These are phyloP conservation scores for Euproctis similis DNA, from an alignment of 2,888 invertebrate genomes.

Conservation along the genomic window DNA sequence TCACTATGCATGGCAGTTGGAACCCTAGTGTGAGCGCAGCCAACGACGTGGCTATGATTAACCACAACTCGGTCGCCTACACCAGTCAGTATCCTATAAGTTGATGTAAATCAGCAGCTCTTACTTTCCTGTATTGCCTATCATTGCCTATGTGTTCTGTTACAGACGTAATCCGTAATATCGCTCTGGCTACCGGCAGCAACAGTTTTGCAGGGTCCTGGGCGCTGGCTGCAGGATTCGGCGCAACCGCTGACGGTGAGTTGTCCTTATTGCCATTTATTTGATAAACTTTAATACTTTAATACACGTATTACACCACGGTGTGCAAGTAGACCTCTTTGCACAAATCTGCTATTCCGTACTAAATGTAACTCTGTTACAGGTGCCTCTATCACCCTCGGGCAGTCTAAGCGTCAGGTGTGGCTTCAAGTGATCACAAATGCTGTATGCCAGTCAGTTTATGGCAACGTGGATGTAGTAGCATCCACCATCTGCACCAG, in stretches of 20 bases:
- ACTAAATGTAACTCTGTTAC: too few relatives aligned
- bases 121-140: not conserved
- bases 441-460: not conserved
- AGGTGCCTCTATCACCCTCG: not conserved
- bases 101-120: not conserved
- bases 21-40: not conserved
- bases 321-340: too few relatives aligned
- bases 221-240: constrained; percentile 42
- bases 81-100: not conserved
- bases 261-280: too few relatives aligned
- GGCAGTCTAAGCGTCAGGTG: not conserved
- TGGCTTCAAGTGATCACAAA: constrained; percentile 17
- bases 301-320: too few relatives aligned
- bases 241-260: constrained; percentile 21
- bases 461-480: constrained; percentile 9
- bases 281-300: too few relatives aligned
- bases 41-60: not conserved
- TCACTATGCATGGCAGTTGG: not conserved
- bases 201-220: constrained; percentile 20
- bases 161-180: not conserved
- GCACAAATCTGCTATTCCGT: too few relatives aligned
- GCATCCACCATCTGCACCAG: constrained; percentile 42
- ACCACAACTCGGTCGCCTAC: constrained; percentile 6
- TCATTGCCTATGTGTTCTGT: not conserved
- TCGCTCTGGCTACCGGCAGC: constrained; percentile 1